Evolutionary conservation across 2,113 vertebrate species (phyloP).

Genomic region (Rhea americana): DNA sequence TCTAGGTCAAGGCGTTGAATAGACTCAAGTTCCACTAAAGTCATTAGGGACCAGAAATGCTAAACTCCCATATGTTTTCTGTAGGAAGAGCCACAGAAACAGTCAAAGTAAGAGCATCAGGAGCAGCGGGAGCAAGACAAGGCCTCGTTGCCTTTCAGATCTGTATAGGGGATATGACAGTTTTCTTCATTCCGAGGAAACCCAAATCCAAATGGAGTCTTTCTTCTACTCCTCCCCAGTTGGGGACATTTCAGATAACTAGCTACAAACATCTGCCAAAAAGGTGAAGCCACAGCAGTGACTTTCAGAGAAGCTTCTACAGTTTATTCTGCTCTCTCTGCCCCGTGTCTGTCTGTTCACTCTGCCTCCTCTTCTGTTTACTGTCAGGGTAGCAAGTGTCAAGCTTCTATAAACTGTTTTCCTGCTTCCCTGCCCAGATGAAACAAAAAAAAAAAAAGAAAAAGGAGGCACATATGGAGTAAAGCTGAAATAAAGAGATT

Average conservation of each 20-base stretch:
- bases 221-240: neutral
- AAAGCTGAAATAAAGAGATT: neutral
- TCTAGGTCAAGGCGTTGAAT: neutral
- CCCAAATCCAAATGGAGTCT: neutral
- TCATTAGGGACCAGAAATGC: neutral
- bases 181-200: neutral
- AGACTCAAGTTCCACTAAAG: neutral
- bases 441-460: neutral
- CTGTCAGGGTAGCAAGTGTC: neutral
- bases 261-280: neutral
- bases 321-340: neutral
- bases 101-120: neutral
- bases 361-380: neutral
- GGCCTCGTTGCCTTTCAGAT: neutral
- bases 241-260: neutral
- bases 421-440: neutral
- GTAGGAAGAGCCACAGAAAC: neutral
- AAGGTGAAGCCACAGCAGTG: accelerated
- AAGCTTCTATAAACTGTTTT: neutral
- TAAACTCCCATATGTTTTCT: neutral
- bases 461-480: neutral
- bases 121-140: neutral
- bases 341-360: neutral
- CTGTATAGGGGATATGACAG: accelerated
- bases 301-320: neutral